Base-by-base conservation (phyloP, 2,113 vertebrate genomes). In the Pluvialis apricaria region DNA sequence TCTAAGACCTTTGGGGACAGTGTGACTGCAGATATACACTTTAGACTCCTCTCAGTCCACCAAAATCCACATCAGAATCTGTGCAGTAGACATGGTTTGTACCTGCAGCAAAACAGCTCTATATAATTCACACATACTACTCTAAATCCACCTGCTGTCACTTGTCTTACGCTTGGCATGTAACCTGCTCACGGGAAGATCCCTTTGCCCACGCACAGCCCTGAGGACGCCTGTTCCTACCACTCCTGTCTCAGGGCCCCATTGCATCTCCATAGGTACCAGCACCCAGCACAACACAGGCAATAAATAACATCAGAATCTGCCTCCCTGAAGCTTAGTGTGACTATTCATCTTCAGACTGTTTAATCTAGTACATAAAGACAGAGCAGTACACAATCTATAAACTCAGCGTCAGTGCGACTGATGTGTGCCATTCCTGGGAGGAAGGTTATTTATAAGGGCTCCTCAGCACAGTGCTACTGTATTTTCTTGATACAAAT, bases 51-150 rank as follows among this genome's bases (percentile, higher is more conserved):
- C 73, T 44, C 31, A 77, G 36, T 19, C 13, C 13, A 42, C 24
- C 21, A 8, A 32, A 60, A 17, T 20, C 42, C 45, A 20, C 16
- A 17, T 7, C 34, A 52, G 29, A 69, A 29, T 9, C 64, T 45
- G 17, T 16, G 69, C 70, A 36, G 52, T 9, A 61, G 18, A 32
- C 26, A 9, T 20, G 25, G 31, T 22, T 66, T 24, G 38, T 20
- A 36, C 24, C 58, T 38, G 29, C 3, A 3, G 29, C 24, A 52
- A 65, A 61, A 60, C 2, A 34, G 4, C 26, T 79, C 49, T 49
- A 17, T 5, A 13, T 3, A 45, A 65, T n/a, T 24, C 29, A 42
- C 25, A 29, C 0, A 0, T 9, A n/a, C 28, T 31, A 16, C 17
- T 71, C 24, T n/a, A 26, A 32, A 26, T 24, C n/a, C 15, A 25